Conservation (phyloP, 2,888 invertebrate species). For the Syritta pipiens region DNA sequence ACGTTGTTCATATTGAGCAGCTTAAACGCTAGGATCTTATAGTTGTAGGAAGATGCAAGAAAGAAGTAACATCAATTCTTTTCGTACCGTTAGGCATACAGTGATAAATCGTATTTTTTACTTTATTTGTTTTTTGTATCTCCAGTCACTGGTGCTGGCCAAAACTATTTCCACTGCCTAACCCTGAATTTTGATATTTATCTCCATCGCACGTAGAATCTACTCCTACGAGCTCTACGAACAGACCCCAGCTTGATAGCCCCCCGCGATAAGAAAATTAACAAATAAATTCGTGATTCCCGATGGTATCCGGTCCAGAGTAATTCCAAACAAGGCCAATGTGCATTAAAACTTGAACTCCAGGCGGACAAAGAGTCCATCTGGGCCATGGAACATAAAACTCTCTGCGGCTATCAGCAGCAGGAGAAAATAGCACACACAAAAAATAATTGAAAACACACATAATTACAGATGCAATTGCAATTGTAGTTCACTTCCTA, state of each 20-base stretch:
- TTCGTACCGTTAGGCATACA: too few species aligned
- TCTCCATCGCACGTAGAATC: slow-evolving; percentile 42
- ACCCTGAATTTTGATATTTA: slow-evolving; percentile 63
- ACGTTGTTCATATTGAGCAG: too few species aligned
- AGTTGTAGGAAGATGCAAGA: too few species aligned
- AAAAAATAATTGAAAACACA: slow-evolving; percentile 61
- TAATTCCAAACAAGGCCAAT: slow-evolving; percentile 55
- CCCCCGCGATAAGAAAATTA: slow-evolving; percentile 65
- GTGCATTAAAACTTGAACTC: slow-evolving; percentile 13
- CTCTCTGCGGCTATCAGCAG: slow-evolving; percentile 16
- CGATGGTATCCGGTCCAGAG: slow-evolving; percentile 53
- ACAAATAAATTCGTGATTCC: slow-evolving; percentile 69
- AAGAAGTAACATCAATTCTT: too few species aligned
- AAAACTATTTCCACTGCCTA: background rate
- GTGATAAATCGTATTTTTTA: too few species aligned
- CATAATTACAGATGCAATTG: slow-evolving; percentile 68
- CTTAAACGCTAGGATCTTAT: too few species aligned
- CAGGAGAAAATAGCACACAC: slow-evolving; percentile 24
- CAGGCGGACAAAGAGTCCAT: background rate
- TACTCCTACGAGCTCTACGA: slow-evolving; percentile 53
- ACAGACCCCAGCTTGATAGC: slow-evolving; percentile 34
- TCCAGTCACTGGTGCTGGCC: too few species aligned
- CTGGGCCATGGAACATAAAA: slow-evolving; percentile 11
- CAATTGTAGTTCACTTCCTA: slow-evolving; percentile 53
- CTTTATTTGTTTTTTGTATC: too few species aligned